A percentile compares a stretch with the other conserved stretches of the same genome.
These are phyloP conservation scores for Myzus persicae DNA, from an alignment of 1,140 invertebrate genomes.

Conservation along the genomic window DNA sequence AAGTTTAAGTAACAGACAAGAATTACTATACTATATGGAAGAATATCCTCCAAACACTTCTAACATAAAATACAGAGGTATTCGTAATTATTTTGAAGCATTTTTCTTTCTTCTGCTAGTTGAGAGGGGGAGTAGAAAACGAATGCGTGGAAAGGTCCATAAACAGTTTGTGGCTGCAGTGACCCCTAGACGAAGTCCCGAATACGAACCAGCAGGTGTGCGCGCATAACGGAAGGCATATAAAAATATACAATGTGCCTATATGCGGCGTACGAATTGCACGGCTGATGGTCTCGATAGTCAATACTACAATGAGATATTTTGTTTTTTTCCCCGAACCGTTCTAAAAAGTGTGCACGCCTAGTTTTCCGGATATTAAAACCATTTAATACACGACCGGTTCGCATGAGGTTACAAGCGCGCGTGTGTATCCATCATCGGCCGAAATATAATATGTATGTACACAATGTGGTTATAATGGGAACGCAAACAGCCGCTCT, in stretches of 20 bases:
- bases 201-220: neutral
- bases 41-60: no score
- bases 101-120: neutral
- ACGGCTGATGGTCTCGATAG: neutral
- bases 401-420: neutral
- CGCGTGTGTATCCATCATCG: neutral
- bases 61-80: no score
- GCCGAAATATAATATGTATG: no score
- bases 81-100: neutral
- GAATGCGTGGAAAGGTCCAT: neutral
- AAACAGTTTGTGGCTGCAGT: neutral
- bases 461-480: neutral
- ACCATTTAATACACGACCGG: conserved; percentile 26
- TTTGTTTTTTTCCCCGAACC: neutral
- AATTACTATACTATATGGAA: no score
- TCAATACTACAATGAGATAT: conserved; percentile 22
- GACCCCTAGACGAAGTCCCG: neutral
- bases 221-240: neutral
- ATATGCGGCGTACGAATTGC: neutral
- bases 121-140: neutral
- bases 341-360: conserved; percentile 14
- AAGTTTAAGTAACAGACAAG: no score
- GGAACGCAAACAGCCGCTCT: neutral
- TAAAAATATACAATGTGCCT: neutral
- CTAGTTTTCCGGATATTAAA: conserved; percentile 46